Conservation (phyloP, 2,888 invertebrate genomes). For the Drosophila diplacantha region DNA sequence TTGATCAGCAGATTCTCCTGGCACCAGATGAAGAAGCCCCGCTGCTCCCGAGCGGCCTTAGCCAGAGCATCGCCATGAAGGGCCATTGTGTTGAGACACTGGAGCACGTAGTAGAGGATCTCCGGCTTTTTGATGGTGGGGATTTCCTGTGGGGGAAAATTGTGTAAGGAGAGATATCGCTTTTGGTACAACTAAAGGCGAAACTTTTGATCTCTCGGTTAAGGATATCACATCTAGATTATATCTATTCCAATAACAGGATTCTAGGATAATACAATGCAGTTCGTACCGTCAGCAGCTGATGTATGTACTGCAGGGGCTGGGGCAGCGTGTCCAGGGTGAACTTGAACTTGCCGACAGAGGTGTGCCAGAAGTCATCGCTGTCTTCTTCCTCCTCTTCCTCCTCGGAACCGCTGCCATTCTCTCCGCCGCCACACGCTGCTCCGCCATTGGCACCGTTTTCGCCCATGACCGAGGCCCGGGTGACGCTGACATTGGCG, state of each 20-base stretch:
- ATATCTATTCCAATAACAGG: too few species aligned
- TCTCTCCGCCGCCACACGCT: conserved; percentile 80
- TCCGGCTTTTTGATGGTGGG: conserved; percentile 92
- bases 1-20: conserved; percentile 96
- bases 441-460: conserved; percentile 80
- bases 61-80: conserved; percentile 95
- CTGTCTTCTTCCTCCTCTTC: conserved; percentile 83
- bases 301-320: conserved; percentile 94
- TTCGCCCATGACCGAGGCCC: conserved; percentile 82
- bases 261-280: too few species aligned
- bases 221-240: not conserved
- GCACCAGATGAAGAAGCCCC: conserved; percentile 96
- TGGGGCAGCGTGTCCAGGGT: conserved; percentile 92
- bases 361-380: conserved; percentile 94
- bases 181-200: not conserved
- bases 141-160: conserved; percentile 81
- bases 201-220: not conserved
- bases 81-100: conserved; percentile 92
- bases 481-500: conserved; percentile 86
- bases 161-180: not conserved
- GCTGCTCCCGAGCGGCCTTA: conserved; percentile 91
- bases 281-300: conserved; percentile 83
- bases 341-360: conserved; percentile 95
- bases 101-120: conserved; percentile 93
- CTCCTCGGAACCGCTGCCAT: conserved; percentile 84